Conservation (phyloP, 1,140 invertebrate species). For the Bombyx mori region DNA sequence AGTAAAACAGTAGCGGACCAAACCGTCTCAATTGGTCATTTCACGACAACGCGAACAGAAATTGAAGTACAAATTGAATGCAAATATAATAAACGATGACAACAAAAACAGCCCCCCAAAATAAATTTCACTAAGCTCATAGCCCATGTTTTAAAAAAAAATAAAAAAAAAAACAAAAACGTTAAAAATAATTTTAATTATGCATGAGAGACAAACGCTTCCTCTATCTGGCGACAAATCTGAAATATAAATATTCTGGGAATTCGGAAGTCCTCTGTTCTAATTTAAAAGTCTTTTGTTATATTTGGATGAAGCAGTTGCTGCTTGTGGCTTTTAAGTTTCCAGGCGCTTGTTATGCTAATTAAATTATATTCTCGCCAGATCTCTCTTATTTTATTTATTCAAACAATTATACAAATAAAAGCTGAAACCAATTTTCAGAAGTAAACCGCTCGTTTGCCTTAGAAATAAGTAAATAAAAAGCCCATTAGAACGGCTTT, state of each 20-base stretch:
- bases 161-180: conserved; percentile 7
- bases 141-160: conserved; percentile 1
- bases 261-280: conserved; percentile 6
- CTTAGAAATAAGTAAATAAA: no score
- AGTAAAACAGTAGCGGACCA: conserved; percentile 6
- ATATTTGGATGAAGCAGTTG: background rate
- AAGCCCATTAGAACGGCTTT: no score
- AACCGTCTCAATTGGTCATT: conserved; percentile 19
- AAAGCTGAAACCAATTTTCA: no score
- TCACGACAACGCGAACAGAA: background rate
- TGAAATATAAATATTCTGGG: conserved; percentile 10
- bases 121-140: conserved; percentile 15
- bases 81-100: background rate
- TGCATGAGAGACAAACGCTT: conserved; percentile 13
- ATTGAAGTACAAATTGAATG: no score
- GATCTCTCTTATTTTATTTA: no score
- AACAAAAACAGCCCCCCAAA: conserved; percentile 10
- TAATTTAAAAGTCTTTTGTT: conserved; percentile 16
- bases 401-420: no score
- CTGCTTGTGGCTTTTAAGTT: no score
- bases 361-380: no score
- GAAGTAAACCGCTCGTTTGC: no score
- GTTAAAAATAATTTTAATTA: conserved; percentile 10
- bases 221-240: background rate
- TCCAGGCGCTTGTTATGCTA: no score